Evolutionary conservation across 23 tunicate genomes (phyloP).

Genomic region (Trididemnum miniatum): DNA sequence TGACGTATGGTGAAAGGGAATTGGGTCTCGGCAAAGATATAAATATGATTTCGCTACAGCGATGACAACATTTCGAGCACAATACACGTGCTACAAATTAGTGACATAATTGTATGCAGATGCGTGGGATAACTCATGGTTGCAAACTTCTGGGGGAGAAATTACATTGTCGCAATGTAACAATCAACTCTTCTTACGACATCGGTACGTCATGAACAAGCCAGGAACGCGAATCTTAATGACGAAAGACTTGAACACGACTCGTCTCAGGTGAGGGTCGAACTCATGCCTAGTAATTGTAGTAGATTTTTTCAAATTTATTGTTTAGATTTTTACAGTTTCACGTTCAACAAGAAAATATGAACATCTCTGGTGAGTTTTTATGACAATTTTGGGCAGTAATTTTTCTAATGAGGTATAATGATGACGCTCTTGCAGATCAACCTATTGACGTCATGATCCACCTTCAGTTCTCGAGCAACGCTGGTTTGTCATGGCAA

Average conservation of each 20-base stretch:
- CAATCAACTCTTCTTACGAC: constrained; percentile 19
- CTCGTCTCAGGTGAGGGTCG: constrained; percentile 43
- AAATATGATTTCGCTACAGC: too few species aligned
- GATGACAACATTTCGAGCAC: too few species aligned
- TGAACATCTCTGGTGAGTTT: not conserved
- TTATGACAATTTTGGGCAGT: too few species aligned
- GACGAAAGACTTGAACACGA: constrained; percentile 62
- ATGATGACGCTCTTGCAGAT: too few species aligned
- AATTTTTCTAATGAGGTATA: too few species aligned
- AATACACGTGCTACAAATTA: too few species aligned
- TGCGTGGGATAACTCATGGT: constrained; percentile 7
- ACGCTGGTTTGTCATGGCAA: constrained; percentile 71
- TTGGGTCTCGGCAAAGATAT: too few species aligned
- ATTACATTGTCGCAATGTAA: constrained; percentile 37
- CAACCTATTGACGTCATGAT: too few species aligned
- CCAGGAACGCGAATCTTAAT: constrained; percentile 51
- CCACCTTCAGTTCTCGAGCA: constrained; percentile 62
- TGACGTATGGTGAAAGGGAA: too few species aligned
- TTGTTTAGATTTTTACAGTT: constrained; percentile 63
- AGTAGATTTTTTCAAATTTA: not conserved
- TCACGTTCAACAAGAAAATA: constrained; percentile 18
- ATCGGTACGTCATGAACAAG: constrained; percentile 47
- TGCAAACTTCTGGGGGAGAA: constrained; percentile 51
- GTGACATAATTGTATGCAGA: constrained; percentile 1
- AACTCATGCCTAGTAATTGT: not conserved